Percentiles rank a stretch among this genome's conserved stretches.
phyloP scores from a whole-genome alignment of 2,888 invertebrate species.

The Linnaemya tessellans region DNA sequence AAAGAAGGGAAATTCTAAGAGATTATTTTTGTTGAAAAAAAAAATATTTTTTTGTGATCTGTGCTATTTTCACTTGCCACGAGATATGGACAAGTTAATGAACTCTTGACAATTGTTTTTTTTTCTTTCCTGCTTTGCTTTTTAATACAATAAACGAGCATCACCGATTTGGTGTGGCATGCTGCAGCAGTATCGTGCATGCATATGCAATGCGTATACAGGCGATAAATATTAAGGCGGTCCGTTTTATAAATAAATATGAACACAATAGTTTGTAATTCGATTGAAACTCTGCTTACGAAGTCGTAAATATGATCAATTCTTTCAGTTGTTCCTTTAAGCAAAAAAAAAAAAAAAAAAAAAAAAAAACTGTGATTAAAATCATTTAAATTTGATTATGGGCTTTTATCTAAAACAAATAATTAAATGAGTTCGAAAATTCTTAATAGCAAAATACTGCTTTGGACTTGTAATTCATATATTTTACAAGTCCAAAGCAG shows the following conservation, averaged over 20 bases:
- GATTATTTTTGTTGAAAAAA: background rate
- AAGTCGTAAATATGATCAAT: too few relatives aligned
- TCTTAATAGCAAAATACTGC: too few relatives aligned
- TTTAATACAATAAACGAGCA: slow-evolving; percentile 9
- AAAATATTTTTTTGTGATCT: background rate
- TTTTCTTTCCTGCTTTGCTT: background rate
- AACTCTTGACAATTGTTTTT: slow-evolving; percentile 27
- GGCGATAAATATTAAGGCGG: background rate
- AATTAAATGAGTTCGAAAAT: too few relatives aligned
- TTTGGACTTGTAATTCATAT: too few relatives aligned
- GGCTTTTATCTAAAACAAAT: too few relatives aligned
- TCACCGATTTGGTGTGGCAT: background rate
- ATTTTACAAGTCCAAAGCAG: too few relatives aligned
- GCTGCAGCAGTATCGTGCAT: slow-evolving; percentile 10
- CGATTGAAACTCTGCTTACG: too few relatives aligned
- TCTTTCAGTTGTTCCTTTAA: too few relatives aligned
- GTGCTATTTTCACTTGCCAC: slow-evolving; percentile 37
- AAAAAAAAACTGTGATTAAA: too few relatives aligned
- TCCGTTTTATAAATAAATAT: background rate
- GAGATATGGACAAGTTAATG: slow-evolving; percentile 57
- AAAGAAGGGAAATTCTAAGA: background rate
- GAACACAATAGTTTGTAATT: background rate
- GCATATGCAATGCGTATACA: background rate
- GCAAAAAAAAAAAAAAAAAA: too few relatives aligned
- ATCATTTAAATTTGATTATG: too few relatives aligned